These are phyloP conservation scores for Pollenia angustigena DNA, from an alignment of 2,888 invertebrate species.

Conservation along the genomic window DNA sequence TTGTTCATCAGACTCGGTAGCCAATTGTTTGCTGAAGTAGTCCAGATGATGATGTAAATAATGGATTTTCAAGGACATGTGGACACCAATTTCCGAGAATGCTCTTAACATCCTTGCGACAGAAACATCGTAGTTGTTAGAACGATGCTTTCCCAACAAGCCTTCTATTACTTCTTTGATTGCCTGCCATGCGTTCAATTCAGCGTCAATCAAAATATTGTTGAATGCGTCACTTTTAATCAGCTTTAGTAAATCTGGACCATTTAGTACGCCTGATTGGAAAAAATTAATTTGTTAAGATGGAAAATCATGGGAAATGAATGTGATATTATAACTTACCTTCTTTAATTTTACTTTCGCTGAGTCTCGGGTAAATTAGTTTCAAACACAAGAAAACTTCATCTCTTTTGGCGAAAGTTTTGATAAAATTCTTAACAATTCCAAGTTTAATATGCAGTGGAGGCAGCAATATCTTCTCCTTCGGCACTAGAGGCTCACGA, in stretches of 20 bases:
- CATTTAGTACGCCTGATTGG: too few relatives aligned
- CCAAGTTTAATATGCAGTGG: constrained; percentile 7
- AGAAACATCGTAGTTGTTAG: too few relatives aligned
- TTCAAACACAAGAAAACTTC: constrained; percentile 23
- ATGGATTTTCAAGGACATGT: too few relatives aligned
- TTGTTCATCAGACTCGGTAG: too few relatives aligned
- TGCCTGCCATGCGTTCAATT: neutral
- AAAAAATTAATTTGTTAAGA: too few relatives aligned
- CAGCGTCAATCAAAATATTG: neutral
- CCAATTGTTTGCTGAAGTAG: too few relatives aligned
- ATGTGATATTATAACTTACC: neutral
- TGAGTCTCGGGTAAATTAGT: constrained; percentile 16
- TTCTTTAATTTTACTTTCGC: constrained; percentile 15
- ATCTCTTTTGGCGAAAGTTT: constrained; percentile 21
- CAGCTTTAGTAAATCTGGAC: neutral
- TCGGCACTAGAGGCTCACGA: neutral
- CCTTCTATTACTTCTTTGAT: too few relatives aligned
- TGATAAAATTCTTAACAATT: constrained; percentile 16
- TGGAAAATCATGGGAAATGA: too few relatives aligned
- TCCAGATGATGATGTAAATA: too few relatives aligned
- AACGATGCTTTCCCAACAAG: too few relatives aligned
- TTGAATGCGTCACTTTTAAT: constrained; percentile 1
- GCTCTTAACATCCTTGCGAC: too few relatives aligned
- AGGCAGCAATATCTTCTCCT: constrained; percentile 14
- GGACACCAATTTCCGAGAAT: too few relatives aligned